These are phyloP conservation scores for Nipponacmea schrenckii DNA, from an alignment of 2,888 invertebrate genomes.

Conservation along the genomic window DNA sequence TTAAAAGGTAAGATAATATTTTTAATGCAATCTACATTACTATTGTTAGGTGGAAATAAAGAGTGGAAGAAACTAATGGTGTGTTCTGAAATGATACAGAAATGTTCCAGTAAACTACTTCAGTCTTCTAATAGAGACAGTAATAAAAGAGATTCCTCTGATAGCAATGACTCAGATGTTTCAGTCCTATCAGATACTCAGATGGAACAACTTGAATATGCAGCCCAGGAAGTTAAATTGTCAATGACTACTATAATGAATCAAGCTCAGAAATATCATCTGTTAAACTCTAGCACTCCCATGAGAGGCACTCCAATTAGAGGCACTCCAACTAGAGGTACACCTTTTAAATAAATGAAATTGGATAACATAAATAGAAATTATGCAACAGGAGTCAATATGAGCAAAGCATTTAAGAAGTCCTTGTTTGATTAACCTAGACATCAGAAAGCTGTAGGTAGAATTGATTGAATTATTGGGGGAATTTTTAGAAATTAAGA, in stretches of 20 bases:
- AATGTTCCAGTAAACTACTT: constrained; percentile 39
- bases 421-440: too few relatives aligned
- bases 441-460: too few relatives aligned
- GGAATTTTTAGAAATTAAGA: too few relatives aligned
- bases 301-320: constrained; percentile 18
- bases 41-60: background rate
- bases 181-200: constrained; percentile 49
- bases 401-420: too few relatives aligned
- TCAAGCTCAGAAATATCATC: constrained; percentile 34
- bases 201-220: constrained; percentile 43
- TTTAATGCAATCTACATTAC: too few relatives aligned
- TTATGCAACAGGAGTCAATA: too few relatives aligned
- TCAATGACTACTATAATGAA: constrained; percentile 37
- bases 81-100: constrained; percentile 53
- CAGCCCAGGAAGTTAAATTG: constrained; percentile 38
- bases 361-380: too few relatives aligned
- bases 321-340: background rate
- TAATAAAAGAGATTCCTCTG: constrained; percentile 9
- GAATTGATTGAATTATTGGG: too few relatives aligned
- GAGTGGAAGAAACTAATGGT: background rate
- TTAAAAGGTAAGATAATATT: too few relatives aligned
- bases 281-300: constrained; percentile 27
- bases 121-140: constrained; percentile 19
- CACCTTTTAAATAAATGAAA: too few relatives aligned
- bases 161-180: constrained; percentile 28